Evolutionary conservation across 2,113 vertebrate genomes (phyloP).

Genomic region (Tupaia chinensis): DNA sequence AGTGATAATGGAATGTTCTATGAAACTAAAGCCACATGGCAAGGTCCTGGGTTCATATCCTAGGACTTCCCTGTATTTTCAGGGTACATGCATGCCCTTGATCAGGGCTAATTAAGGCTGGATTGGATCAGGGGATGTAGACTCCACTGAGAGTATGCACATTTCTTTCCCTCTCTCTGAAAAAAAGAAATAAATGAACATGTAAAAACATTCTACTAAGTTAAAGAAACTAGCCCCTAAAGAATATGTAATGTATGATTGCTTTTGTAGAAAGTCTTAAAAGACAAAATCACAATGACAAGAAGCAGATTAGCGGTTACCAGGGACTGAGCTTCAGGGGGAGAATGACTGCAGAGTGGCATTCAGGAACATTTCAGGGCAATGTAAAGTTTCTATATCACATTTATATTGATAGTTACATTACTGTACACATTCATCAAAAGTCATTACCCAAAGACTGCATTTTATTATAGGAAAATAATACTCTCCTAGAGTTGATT

Average conservation of each 20-base stretch:
- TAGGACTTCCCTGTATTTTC: no score
- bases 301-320: background rate
- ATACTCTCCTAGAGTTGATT: background rate
- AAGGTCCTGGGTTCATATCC: no score
- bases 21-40: no score
- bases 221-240: background rate
- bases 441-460: background rate
- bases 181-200: no score
- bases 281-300: background rate
- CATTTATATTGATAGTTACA: background rate
- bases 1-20: no score
- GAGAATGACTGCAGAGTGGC: background rate
- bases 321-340: background rate
- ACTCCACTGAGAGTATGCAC: no score
- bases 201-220: background rate
- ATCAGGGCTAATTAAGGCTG: no score
- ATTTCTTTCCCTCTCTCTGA: no score
- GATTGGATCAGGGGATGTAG: no score
- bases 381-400: background rate
- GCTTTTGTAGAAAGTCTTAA: background rate
- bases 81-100: no score
- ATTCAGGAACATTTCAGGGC: background rate
- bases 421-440: background rate
- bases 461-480: background rate
- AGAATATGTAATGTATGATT: background rate